Evolutionary conservation across 1,140 invertebrate genomes (phyloP).

Genomic region (Heterodera carotae): DNA sequence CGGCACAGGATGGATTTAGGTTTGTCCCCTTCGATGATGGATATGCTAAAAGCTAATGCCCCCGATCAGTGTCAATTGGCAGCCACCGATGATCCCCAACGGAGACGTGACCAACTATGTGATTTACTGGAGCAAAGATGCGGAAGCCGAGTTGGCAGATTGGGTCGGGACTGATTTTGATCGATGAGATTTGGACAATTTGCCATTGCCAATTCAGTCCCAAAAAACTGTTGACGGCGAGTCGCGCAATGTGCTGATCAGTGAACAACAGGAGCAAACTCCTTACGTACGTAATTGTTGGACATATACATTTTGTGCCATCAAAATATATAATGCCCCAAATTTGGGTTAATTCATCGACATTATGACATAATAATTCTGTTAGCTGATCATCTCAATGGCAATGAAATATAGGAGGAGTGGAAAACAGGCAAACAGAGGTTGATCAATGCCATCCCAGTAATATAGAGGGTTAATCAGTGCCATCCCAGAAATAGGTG

Average conservation of each 20-base stretch:
- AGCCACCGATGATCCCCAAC: slow-evolving; percentile 58
- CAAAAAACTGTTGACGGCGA: slow-evolving; percentile 53
- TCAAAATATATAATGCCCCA: too few species aligned
- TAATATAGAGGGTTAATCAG: too few species aligned
- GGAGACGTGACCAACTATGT: slow-evolving; percentile 57
- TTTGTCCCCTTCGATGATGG: neutral
- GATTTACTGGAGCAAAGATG: slow-evolving; percentile 63
- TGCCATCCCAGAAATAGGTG: too few species aligned
- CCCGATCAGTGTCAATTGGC: slow-evolving; percentile 56
- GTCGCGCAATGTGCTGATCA: slow-evolving; percentile 45
- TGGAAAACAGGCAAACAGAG: too few species aligned
- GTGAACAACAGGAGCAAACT: slow-evolving; percentile 62
- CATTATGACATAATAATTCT: too few species aligned
- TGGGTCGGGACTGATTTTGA: slow-evolving; percentile 40
- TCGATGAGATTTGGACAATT: neutral
- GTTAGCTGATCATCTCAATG: too few species aligned
- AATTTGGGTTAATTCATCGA: too few species aligned
- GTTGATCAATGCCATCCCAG: too few species aligned
- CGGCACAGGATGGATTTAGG: slow-evolving; percentile 53
- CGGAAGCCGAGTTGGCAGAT: slow-evolving; percentile 55
- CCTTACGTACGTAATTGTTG: slow-evolving; percentile 42
- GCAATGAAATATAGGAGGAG: too few species aligned
- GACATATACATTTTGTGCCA: too few species aligned
- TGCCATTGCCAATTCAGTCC: slow-evolving; percentile 31
- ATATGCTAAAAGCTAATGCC: neutral